phyloP scores from a whole-genome alignment of 2,113 vertebrate species.

The human region GRCh38 chr2:179895501-179896000 shows the following conservation, averaged over 20 bases:
- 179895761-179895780: constrained; percentile 27
- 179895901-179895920: background rate
- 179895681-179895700: background rate
- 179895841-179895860: background rate
- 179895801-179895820: background rate
- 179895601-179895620: background rate
- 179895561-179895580: background rate
- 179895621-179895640: constrained; percentile 18
- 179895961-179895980: background rate
- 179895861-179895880: background rate
- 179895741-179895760: background rate
- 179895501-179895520: background rate
- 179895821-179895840: background rate
- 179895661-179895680: background rate
- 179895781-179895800: background rate
- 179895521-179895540: background rate
- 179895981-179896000: background rate
- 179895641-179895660: background rate
- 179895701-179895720: constrained; percentile 2
- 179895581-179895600: background rate
- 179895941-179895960: background rate
- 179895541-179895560: background rate
- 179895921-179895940: background rate
- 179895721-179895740: background rate
- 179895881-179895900: constrained; percentile 1